phyloP scores from a whole-genome alignment of 2,797 vertebrate species.

The Bufotes viridis region DNA sequence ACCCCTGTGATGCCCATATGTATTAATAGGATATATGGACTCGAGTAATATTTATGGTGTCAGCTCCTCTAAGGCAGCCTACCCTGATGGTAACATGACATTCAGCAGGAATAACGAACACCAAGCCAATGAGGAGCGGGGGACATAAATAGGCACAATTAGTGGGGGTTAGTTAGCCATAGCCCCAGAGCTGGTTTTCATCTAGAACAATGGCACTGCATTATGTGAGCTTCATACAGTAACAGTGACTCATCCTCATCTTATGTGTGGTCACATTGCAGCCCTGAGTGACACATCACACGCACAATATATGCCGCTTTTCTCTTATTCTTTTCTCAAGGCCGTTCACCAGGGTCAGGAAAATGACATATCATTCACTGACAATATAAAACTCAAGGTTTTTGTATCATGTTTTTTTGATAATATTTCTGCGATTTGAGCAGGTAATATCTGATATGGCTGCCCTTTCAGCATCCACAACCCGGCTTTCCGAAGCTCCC shows the following conservation, averaged over 20 bases:
- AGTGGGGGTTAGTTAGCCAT: not conserved
- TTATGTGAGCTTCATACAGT: not conserved
- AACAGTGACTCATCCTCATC: not conserved
- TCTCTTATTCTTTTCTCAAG: slow-evolving; percentile 16
- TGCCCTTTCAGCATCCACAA: too few species aligned
- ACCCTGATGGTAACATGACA: too few species aligned
- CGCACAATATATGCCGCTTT: not conserved
- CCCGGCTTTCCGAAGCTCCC: not conserved
- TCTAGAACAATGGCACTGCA: not conserved
- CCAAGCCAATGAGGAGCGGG: not conserved
- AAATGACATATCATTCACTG: not conserved
- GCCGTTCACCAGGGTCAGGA: not conserved
- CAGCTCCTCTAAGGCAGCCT: too few species aligned
- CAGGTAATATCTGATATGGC: too few species aligned
- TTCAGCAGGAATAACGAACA: not conserved
- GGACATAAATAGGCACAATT: not conserved
- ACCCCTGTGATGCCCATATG: too few species aligned
- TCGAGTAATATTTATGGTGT: too few species aligned
- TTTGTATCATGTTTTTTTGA: not conserved
- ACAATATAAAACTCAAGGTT: not conserved
- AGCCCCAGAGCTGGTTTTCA: not conserved
- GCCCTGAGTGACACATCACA: not conserved
- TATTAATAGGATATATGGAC: too few species aligned
- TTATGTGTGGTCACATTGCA: not conserved
- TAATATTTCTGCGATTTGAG: not conserved